Evolutionary conservation across 2,113 vertebrate genomes (phyloP), one percentile per base, ranked within the genome.

Genomic region (Etia nguti): DNA sequence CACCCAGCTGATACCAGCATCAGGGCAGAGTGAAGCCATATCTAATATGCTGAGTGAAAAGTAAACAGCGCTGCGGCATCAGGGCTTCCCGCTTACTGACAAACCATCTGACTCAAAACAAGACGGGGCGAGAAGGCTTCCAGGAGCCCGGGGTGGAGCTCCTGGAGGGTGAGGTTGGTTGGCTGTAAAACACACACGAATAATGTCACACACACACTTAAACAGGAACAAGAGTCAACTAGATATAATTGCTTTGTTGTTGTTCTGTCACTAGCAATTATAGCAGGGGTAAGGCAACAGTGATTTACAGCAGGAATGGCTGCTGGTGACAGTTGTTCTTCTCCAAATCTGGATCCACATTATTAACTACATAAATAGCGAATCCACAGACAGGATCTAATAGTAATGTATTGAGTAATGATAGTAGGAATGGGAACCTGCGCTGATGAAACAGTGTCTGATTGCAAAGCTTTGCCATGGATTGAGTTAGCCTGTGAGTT

Each of bases 31-130:
- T 90, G 91, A 93, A 85, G 88, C 83, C 93, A 89, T 92, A 86
- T 92, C 93, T 94, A 93, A 96, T 93, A 88, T 48, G 92, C 90
- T 95, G 94, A 95, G 94, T 96, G 93, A 94, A 96, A 95, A 92
- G 94, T 93, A 96, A 96, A 96, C 10, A 2, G 55, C 26, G 2
- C 88, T 8, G 56, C 31, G 31, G 82, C 85, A 95, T 96, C 94
- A 81, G 95, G 94, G 95, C 92, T 88, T 88, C 85, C 88, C 80
- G 50, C 86, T 88, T 41, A 85, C 92, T 84, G 90, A 88, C 84
- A 85, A 89, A 87, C 85, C 75, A 82, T 86, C 89, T 87, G 80
- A 88, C 88, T 88, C 84, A 86, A 93, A 92, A 92, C 93, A 94
- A 90, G 88, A 85, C 4, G 13, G 80, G 87, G 88, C 80, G 82